Percentiles rank a stretch among this genome's conserved stretches.
Evolutionary conservation across 1,140 invertebrate species (phyloP).

Genomic region (Sogatella furcifera): DNA sequence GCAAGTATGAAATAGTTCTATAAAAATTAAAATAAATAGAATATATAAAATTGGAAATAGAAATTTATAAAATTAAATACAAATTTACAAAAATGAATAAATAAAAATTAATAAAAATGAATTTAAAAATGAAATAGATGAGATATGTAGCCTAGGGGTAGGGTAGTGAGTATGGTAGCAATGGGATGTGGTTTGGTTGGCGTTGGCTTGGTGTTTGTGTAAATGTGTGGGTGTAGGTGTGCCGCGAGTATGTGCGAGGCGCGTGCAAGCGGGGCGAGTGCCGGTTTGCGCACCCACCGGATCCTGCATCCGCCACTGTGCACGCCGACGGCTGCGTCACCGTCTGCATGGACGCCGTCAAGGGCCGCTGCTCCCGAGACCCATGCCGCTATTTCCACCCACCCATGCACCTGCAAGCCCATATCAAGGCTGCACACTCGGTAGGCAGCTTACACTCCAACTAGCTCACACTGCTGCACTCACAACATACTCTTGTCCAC

Average conservation of each 20-base stretch:
- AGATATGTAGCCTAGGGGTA: too few relatives aligned
- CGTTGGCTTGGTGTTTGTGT: slow-evolving; percentile 1
- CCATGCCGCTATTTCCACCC: slow-evolving; percentile 96
- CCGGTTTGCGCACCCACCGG: slow-evolving; percentile 94
- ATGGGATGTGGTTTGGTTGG: background rate
- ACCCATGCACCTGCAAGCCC: slow-evolving; percentile 95
- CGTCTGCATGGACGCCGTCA: slow-evolving; percentile 98
- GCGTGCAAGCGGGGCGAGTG: slow-evolving; percentile 94
- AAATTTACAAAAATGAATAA: too few relatives aligned
- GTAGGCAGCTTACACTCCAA: slow-evolving; percentile 88
- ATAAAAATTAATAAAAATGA: too few relatives aligned
- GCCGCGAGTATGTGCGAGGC: slow-evolving; percentile 95
- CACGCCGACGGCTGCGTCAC: slow-evolving; percentile 93
- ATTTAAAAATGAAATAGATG: too few relatives aligned
- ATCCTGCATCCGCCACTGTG: slow-evolving; percentile 72
- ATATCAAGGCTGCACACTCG: slow-evolving; percentile 93
- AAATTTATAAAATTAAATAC: too few relatives aligned
- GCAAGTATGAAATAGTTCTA: too few relatives aligned
- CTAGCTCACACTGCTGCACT: slow-evolving; percentile 75
- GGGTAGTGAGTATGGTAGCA: background rate
- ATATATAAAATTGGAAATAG: too few relatives aligned
- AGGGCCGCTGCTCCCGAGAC: slow-evolving; percentile 90
- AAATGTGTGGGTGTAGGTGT: slow-evolving; percentile 65
- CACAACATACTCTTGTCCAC: too few relatives aligned
- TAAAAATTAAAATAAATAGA: too few relatives aligned